Percentiles rank a stretch among this genome's conserved stretches.
phyloP scores from a whole-genome alignment of 1,140 invertebrate genomes.

The Leptinotarsa texana region DNA sequence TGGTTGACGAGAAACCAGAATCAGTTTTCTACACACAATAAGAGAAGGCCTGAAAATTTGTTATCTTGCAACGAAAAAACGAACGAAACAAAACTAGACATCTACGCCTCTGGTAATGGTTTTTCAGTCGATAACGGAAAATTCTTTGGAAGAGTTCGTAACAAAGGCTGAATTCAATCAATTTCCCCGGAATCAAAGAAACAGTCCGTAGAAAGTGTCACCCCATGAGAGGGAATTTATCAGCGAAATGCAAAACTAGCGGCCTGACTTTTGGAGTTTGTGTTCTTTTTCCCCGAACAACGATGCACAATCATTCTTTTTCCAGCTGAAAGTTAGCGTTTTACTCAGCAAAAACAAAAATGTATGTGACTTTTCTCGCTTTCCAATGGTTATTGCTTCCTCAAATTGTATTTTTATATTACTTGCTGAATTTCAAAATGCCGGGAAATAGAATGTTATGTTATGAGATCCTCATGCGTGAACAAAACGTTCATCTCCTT shows the following conservation, averaged over 20 bases:
- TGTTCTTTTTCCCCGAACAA: neutral
- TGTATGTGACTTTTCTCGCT: neutral
- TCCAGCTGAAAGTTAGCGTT: neutral
- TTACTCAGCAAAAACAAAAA: conserved; percentile 2
- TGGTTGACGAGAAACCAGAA: too few relatives aligned
- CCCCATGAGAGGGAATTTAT: neutral
- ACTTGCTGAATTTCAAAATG: conserved; percentile 13
- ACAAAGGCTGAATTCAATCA: too few relatives aligned
- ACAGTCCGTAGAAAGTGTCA: neutral
- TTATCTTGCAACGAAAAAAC: too few relatives aligned
- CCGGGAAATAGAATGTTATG: conserved; percentile 4
- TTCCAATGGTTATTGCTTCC: conserved; percentile 10
- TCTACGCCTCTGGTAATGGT: too few relatives aligned
- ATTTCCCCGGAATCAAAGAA: too few relatives aligned
- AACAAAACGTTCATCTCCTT: neutral
- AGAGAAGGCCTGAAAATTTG: too few relatives aligned
- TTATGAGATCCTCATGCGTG: neutral
- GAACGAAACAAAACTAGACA: too few relatives aligned
- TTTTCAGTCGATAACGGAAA: too few relatives aligned
- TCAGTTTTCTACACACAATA: too few relatives aligned
- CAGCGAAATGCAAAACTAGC: neutral
- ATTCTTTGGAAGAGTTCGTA: too few relatives aligned
- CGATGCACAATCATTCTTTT: conserved; percentile 6
- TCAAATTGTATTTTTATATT: conserved; percentile 7
- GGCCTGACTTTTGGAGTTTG: neutral